Conservation (phyloP, 2,113 vertebrate genomes). For the Eurypyga helias region DNA sequence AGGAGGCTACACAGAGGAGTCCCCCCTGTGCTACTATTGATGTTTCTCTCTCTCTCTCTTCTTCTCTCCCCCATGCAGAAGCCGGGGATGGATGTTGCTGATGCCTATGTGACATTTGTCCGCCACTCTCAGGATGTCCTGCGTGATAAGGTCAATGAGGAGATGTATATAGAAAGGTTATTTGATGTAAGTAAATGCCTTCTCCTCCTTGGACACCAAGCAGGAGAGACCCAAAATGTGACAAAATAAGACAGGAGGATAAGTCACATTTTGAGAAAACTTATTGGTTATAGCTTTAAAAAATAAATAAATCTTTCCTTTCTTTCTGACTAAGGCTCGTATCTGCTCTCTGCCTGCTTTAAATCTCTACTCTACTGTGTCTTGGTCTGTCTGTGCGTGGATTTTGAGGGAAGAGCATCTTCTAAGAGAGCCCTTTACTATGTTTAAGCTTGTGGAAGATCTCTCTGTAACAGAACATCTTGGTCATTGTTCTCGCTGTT, state of each 20-base stretch:
- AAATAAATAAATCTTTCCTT: conserved; percentile 71
- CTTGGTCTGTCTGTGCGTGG: conserved; percentile 78
- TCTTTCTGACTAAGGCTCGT: conserved; percentile 73
- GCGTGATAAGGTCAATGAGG: conserved; percentile 99
- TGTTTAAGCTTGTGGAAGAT: conserved; percentile 53
- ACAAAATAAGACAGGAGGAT: conserved; percentile 99
- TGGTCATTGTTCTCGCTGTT: conserved; percentile 60
- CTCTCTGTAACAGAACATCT: conserved; percentile 59
- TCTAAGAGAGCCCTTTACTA: conserved; percentile 41
- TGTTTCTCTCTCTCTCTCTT: conserved; percentile 54
- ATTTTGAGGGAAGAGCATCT: conserved; percentile 28
- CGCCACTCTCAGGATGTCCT: conserved; percentile 99
- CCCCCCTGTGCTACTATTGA: not conserved
- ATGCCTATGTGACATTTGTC: conserved; percentile 97
- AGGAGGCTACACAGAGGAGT: not conserved
- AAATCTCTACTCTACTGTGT: conserved; percentile 80
- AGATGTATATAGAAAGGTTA: conserved; percentile 99
- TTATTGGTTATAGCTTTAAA: conserved; percentile 68
- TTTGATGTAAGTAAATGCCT: conserved; percentile 99
- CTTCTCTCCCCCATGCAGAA: conserved; percentile 83
- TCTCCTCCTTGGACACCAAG: conserved; percentile 90
- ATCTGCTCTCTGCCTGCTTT: conserved; percentile 80
- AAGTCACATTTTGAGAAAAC: conserved; percentile 98
- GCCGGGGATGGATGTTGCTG: conserved; percentile 97
- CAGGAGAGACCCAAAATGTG: conserved; percentile 98